Base-by-base conservation (phyloP, 1,140 invertebrate species). In the Pseudoatta argentina region DNA sequence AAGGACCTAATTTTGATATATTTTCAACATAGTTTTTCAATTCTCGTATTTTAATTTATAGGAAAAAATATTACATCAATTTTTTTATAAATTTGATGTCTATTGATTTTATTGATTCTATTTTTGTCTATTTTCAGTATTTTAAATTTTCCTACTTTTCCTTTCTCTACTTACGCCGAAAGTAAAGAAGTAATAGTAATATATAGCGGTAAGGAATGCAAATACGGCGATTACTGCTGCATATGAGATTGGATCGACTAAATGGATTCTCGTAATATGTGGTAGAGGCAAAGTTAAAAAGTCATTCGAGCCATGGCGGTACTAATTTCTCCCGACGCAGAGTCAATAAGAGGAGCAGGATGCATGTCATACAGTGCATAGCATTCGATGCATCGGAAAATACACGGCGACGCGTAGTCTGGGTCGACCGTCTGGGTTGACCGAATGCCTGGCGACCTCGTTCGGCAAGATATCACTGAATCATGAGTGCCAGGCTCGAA, bases 381-480 rank as follows among this genome's bases (percentile, higher is more conserved):
- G 18, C 67, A 39, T 48, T 71, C 30, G 48, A 14, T 21, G 67
- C 57, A 55, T 78, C 6, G 48, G 71, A 57, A 85, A 85, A 77
- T 85, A 77, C 51, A 69, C 72, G 82, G 63, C 57, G 73, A 67
- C 61, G 39, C 51, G 44, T 78, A 55, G 82, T 66, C 82, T 85
- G 73, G 82, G 48, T 78, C 53, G 82, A 5, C 21, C n/a, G 21
- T 39, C 44, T 69, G 21, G 66, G 61, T 77, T 85, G 63, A 85
- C 27, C 48, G 75, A 77, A 78, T 39, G 30, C 30, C 59, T 27
- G 44, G 30, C 82, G 72, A 82, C 79, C 79, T 16, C 67, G 79
- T 61, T 61, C 69, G 53, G 53, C 69, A 83, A 83, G 79, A 73
- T 83, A 48, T 83, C 79, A 75, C 79, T 83, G 72, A 83, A 83